Base-by-base conservation (phyloP, 2,113 vertebrate species). In the Pollimyrus isidori region DNA sequence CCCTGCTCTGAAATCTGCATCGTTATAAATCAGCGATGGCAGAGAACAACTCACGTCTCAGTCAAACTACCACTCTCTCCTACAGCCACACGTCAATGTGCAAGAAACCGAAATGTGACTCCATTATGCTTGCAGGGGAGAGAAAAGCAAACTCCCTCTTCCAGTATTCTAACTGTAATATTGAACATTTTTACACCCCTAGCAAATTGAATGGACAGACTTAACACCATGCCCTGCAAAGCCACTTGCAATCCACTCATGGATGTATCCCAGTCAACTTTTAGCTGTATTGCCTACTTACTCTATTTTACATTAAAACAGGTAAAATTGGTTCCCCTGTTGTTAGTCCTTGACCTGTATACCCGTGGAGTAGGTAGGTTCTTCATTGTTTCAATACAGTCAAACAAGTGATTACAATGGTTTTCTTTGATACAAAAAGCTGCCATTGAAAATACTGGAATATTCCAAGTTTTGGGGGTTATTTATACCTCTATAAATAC, bases 1-100 rank as follows among this genome's bases (percentile, higher is more conserved):
- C 91, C 90, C 89, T 92, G 91, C 94, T 93, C 92, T 93, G 89
- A 92, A 92, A 94, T 92, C 92, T 92, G 94, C 93, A 52, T 62
- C 4, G 7, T 19, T 65, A 23, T 62, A 87, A 48, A 48, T 84
- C 85, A 53, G 85, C 5, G 26, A 53, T 17, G 11, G 30, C 49
- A 48, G 50, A 53, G 48, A 87, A 45, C 82, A 26, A 26, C 50
- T 30, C 26, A 48, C 1, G 6, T 53, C 49, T 30, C 11, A 30
- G 84, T 50, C 45, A 48, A 13, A 84, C 82, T 48, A 48, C 21
- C 39, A n/a, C 19, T 23, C 21, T 84, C 19, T 48, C 45, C 45
- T 23, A 13, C 21, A 21, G 82, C 39, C 39, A 84, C 82, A 45
- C 0, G 45, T 84, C 82, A 46, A 84, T 3, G 10, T 23, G 42